These are phyloP conservation scores for Sus cebifrons DNA, from an alignment of 2,797 vertebrate genomes.

Conservation along the genomic window DNA sequence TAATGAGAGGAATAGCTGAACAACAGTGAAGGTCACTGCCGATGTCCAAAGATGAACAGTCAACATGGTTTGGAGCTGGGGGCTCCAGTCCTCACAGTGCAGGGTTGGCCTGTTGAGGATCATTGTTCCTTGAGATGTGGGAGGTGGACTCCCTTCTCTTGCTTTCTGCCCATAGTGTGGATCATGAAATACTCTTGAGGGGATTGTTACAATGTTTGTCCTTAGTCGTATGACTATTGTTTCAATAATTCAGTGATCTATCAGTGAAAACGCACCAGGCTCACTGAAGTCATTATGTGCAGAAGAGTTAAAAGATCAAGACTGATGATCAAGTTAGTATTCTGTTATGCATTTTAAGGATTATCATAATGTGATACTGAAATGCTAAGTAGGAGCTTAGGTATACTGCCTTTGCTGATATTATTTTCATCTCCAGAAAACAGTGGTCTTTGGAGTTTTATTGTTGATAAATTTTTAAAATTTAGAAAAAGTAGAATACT, in stretches of 20 bases:
- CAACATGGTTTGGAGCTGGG: too few species aligned
- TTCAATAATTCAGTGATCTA: neutral
- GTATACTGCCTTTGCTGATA: neutral
- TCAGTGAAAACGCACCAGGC: neutral
- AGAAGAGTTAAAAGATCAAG: conserved; percentile 60
- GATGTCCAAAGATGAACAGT: neutral
- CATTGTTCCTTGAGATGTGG: neutral
- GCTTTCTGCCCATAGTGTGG: neutral
- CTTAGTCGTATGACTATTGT: neutral
- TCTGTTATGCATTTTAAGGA: neutral
- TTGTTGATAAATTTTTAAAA: conserved; percentile 19
- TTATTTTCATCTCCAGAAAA: conserved; percentile 63
- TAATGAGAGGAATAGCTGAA: conserved; percentile 32
- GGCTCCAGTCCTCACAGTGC: neutral
- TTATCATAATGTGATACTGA: neutral
- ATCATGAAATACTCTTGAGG: neutral
- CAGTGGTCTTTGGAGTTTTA: neutral
- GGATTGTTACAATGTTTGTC: neutral
- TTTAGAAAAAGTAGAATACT: conserved; percentile 28
- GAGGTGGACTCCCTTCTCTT: neutral
- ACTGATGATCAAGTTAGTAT: neutral
- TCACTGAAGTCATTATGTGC: neutral
- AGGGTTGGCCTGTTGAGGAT: neutral
- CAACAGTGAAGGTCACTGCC: neutral
- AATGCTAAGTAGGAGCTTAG: conserved; percentile 7